Base-by-base conservation (phyloP, 2,888 invertebrate species). In the Lordiphosa fenestrarum region DNA sequence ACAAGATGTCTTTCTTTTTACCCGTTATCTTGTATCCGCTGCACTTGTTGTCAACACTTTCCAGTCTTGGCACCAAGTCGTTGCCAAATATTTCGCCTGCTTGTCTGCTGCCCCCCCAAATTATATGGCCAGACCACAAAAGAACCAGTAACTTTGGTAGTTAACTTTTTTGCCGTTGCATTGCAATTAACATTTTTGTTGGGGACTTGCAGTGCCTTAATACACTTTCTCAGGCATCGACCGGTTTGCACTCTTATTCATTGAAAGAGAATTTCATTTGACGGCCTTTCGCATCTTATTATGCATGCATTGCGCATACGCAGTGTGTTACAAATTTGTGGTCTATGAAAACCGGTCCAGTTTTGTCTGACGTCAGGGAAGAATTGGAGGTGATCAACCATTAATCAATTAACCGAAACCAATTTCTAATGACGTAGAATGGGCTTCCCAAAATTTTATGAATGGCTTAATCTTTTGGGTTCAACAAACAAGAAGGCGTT, bases 301-400 rank as follows among this genome's bases (percentile, higher is more conserved):
- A 33, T 58, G 75, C 78, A 82, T 78, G 78, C 76, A 66, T 80
- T 84, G 84, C 84, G 77, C 77, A 77, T 77, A 84, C 84, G 77
- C 73, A 66, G 66, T 49, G 71, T 77, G 71, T 66, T 66, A 66
- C 76, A 72, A 49, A 71, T 71, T 54, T 41, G 6, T 4, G 25
- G 21, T 64, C 56, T 65, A 65, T 50, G 57, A 7, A 37, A 78
- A 69, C 77, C 77, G 49, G 81, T 74, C 57, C 3, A 30, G 1
- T 3, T 9, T 30, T 30, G 1, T 30, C 9, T 30, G 30, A 30
- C 30, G 30, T 30, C 30, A 30, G 30, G 10, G 30, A 30, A 9
- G 30, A 30, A 10, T 30, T 7, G 2, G 6, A 25, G 6, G 7
- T 7, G 7, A 25, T 2, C 6, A 2, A 6, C 6, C 23, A 25